A percentile compares a stretch with the other conserved stretches of the same genome.
Evolutionary conservation across 2,113 vertebrate species (phyloP).

Genomic region (Equus przewalskii): DNA sequence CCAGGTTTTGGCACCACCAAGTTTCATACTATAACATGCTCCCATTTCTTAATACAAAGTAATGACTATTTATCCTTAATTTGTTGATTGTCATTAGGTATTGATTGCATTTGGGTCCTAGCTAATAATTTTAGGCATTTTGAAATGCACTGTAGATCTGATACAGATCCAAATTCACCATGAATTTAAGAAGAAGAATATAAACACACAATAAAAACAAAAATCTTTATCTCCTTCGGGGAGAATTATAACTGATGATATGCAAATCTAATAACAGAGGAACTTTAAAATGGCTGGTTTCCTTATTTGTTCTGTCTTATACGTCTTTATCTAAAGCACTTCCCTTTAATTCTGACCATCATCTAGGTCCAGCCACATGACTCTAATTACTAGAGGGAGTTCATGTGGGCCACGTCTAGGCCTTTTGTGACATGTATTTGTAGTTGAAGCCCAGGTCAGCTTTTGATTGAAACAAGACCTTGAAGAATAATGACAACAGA

Average conservation of each 20-base stretch:
- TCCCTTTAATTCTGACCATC: not conserved
- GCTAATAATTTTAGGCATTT: not conserved
- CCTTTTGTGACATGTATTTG: not conserved
- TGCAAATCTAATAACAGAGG: not conserved
- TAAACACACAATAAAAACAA: not conserved
- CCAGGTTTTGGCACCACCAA: not conserved
- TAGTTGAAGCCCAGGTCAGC: not conserved
- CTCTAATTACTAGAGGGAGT: not conserved
- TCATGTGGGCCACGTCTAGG: not conserved
- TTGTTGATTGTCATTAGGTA: not conserved
- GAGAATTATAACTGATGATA: not conserved
- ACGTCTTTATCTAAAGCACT: not conserved
- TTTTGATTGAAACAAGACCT: conserved; percentile 15
- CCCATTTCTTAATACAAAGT: not conserved
- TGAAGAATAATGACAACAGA: conserved; percentile 18
- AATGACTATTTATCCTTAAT: not conserved
- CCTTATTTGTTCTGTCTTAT: not conserved
- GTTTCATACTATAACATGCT: not conserved
- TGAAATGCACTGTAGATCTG: not conserved
- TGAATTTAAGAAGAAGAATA: not conserved
- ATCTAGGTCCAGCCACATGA: not conserved
- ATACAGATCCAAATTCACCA: not conserved
- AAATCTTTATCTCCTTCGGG: not conserved
- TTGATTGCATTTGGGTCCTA: not conserved
- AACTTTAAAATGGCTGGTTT: not conserved